phyloP scores from a whole-genome alignment of 2,888 invertebrate species.

The Galerucella nymphaeae region DNA sequence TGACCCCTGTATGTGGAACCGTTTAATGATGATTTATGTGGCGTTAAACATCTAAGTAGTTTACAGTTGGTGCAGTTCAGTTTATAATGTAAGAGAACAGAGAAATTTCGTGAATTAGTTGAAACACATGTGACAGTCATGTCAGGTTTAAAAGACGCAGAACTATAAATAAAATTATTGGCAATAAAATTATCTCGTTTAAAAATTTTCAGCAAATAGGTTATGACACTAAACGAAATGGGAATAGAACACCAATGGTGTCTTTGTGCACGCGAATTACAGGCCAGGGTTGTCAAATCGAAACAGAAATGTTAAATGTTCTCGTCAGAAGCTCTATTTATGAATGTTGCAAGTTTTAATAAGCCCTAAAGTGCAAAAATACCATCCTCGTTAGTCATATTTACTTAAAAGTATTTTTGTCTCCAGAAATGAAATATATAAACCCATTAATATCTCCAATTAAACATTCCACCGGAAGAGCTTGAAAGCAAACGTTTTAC shows the following conservation, averaged over 20 bases:
- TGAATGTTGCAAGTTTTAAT: too few species aligned
- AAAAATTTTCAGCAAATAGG: slow-evolving; percentile 38
- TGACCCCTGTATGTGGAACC: background rate
- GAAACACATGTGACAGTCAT: slow-evolving; percentile 54
- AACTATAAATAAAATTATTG: slow-evolving; percentile 41
- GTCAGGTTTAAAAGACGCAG: slow-evolving; percentile 27
- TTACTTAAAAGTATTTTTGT: background rate
- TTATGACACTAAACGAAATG: slow-evolving; percentile 35
- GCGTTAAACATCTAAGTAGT: slow-evolving; percentile 6
- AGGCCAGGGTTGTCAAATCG: background rate
- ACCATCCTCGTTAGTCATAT: background rate
- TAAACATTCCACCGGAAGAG: slow-evolving; percentile 8
- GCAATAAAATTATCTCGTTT: slow-evolving; percentile 35
- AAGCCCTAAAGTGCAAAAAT: background rate
- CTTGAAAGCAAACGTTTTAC: slow-evolving; percentile 1
- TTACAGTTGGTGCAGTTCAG: slow-evolving; percentile 7
- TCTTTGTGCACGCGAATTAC: slow-evolving; percentile 2
- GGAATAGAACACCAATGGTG: slow-evolving; percentile 21
- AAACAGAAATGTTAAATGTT: background rate
- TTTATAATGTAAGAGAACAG: slow-evolving; percentile 14
- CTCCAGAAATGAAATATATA: slow-evolving; percentile 7
- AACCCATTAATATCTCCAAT: slow-evolving; percentile 3
- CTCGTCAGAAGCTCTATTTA: too few species aligned
- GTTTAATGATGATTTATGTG: slow-evolving; percentile 2
- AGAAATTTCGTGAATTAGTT: slow-evolving; percentile 55